phyloP scores from a whole-genome alignment of 2,113 vertebrate species.

The Toxostoma redivivum region DNA sequence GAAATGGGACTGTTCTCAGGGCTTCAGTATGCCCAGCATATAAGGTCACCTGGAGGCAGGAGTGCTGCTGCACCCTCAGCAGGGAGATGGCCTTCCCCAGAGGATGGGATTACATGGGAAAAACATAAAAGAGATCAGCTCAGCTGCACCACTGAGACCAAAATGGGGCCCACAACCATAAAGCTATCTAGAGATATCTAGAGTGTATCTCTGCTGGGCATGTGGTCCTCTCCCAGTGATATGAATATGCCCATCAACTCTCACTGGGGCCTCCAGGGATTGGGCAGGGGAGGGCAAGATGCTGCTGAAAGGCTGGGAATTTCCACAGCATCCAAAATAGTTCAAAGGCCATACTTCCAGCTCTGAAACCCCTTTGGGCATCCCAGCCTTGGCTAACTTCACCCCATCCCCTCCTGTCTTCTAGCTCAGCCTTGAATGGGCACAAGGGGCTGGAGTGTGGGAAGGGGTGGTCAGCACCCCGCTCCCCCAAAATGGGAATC shows the following conservation, averaged over 20 bases:
- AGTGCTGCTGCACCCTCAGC: neutral
- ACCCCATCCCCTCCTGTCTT: neutral
- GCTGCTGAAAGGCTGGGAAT: neutral
- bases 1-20: fast-evolving
- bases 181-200: neutral
- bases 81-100: neutral
- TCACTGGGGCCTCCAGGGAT: neutral
- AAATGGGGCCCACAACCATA: neutral
- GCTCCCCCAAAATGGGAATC: constrained; percentile 39
- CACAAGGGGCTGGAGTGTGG: fast-evolving
- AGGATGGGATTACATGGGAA: neutral
- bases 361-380: neutral
- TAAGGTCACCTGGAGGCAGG: neutral
- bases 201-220: fast-evolving
- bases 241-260: neutral
- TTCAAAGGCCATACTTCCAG: neutral
- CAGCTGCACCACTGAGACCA: neutral
- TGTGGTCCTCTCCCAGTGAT: neutral
- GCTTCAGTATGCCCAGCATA: neutral
- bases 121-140: neutral
- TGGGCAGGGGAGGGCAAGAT: neutral
- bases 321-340: neutral
- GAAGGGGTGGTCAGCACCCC: neutral
- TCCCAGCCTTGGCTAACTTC: neutral
- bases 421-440: neutral